These are phyloP conservation scores for Drosophila pandora DNA, from an alignment of 1,140 invertebrate species.

Conservation along the genomic window DNA sequence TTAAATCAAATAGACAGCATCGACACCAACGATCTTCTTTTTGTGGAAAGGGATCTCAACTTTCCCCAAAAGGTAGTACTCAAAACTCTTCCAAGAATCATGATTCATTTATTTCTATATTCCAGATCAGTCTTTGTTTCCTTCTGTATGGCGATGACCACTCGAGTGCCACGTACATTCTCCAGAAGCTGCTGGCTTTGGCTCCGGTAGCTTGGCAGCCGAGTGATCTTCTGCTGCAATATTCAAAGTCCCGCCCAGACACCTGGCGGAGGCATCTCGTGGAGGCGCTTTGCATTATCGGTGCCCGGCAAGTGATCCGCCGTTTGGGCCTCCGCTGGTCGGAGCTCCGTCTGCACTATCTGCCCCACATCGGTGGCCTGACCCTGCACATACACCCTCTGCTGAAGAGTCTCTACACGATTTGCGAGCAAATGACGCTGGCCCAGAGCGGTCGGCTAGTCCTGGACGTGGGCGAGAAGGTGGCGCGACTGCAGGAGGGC, in stretches of 20 bases:
- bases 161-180: constrained; percentile 46
- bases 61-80: constrained; percentile 59
- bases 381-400: constrained; percentile 71
- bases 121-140: constrained; percentile 64
- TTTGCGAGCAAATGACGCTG: constrained; percentile 67
- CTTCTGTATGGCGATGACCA: constrained; percentile 64
- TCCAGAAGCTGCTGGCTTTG: constrained; percentile 62
- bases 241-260: constrained; percentile 46
- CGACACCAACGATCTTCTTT: constrained; percentile 61
- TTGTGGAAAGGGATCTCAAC: constrained; percentile 66
- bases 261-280: constrained; percentile 60
- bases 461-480: constrained; percentile 45
- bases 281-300: constrained; percentile 70
- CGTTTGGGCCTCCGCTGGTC: constrained; percentile 63
- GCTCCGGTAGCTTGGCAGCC: constrained; percentile 8
- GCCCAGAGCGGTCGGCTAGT: constrained; percentile 62
- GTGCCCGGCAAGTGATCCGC: constrained; percentile 59
- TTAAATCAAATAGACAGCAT: constrained; percentile 40
- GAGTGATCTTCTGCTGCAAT: constrained; percentile 61
- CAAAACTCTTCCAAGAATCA: neutral
- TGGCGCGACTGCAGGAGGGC: neutral
- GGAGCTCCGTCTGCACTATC: constrained; percentile 60
- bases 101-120: constrained; percentile 9
- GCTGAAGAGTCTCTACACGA: constrained; percentile 64
- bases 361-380: constrained; percentile 64